These are phyloP conservation scores for Todus mexicanus DNA, from an alignment of 2,797 vertebrate species.

Conservation along the genomic window DNA sequence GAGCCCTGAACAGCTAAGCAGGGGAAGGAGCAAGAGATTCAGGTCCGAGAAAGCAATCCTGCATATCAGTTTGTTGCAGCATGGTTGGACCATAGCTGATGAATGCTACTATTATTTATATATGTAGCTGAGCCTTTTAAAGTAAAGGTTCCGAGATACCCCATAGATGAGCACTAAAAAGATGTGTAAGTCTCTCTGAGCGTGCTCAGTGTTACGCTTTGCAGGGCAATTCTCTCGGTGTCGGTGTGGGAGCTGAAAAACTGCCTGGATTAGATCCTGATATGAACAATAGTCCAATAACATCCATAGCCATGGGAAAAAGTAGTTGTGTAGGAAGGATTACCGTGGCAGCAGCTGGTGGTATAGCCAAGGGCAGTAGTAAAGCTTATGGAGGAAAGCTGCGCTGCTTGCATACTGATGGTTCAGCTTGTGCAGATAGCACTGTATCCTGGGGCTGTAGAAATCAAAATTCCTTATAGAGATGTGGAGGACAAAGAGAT, in stretches of 20 bases:
- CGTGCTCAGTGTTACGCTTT: not conserved
- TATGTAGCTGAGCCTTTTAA: not conserved
- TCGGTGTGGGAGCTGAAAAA: not conserved
- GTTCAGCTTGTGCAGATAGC: not conserved
- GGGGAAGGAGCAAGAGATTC: not conserved
- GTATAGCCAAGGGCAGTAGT: not conserved
- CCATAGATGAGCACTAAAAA: not conserved
- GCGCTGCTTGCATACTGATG: not conserved
- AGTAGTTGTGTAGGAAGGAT: not conserved
- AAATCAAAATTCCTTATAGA: not conserved
- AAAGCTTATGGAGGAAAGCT: not conserved
- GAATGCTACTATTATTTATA: not conserved
- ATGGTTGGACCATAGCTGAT: not conserved
- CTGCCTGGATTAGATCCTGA: not conserved
- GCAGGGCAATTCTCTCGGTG: not conserved
- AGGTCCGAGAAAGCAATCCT: not conserved
- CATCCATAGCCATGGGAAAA: not conserved
- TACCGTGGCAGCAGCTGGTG: not conserved
- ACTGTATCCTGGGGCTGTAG: not conserved
- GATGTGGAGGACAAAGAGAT: not conserved
- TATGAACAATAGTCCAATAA: constrained; percentile 3
- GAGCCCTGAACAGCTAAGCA: not conserved
- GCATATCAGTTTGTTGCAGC: not conserved
- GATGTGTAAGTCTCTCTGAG: not conserved
- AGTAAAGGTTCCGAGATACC: not conserved